Conservation (phyloP, 2,888 invertebrate genomes). For the Agriopis leucophaearia region DNA sequence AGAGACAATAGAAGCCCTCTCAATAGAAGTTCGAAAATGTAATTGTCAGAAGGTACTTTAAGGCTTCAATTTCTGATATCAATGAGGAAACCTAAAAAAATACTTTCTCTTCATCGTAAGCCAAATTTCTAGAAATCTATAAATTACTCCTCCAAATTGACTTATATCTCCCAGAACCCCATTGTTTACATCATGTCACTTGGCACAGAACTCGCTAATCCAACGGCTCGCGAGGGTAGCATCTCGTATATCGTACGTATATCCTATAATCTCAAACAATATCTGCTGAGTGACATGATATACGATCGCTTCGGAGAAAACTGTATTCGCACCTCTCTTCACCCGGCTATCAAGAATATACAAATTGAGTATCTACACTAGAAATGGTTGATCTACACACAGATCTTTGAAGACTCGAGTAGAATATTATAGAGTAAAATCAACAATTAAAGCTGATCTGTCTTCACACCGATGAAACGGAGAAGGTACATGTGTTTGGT, state of each 20-base stretch:
- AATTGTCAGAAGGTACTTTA: not conserved
- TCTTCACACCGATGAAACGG: no score
- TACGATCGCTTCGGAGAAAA: constrained; percentile 28
- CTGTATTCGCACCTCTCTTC: constrained; percentile 13
- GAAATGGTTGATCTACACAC: not conserved
- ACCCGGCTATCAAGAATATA: constrained; percentile 9
- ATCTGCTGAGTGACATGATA: constrained; percentile 29
- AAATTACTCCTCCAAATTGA: constrained; percentile 22
- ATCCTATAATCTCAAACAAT: constrained; percentile 32
- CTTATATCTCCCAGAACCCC: constrained; percentile 12
- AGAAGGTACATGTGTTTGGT: no score
- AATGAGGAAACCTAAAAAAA: not conserved
- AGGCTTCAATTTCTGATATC: constrained; percentile 1
- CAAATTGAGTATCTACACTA: constrained; percentile 1
- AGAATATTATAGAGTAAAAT: not conserved
- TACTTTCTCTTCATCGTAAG: constrained; percentile 6
- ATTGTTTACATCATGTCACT: constrained; percentile 23
- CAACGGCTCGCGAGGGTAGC: constrained; percentile 11
- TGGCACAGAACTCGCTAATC: constrained; percentile 24
- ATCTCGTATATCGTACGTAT: constrained; percentile 3
- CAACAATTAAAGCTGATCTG: not conserved
- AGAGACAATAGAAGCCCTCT: no score
- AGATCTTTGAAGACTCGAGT: not conserved
- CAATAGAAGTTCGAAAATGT: not conserved
- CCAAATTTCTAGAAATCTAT: constrained; percentile 3